Percentiles rank a stretch among this genome's conserved stretches.
Evolutionary conservation across 2,888 invertebrate genomes (phyloP).

Genomic region (Watsonalla cultraria): DNA sequence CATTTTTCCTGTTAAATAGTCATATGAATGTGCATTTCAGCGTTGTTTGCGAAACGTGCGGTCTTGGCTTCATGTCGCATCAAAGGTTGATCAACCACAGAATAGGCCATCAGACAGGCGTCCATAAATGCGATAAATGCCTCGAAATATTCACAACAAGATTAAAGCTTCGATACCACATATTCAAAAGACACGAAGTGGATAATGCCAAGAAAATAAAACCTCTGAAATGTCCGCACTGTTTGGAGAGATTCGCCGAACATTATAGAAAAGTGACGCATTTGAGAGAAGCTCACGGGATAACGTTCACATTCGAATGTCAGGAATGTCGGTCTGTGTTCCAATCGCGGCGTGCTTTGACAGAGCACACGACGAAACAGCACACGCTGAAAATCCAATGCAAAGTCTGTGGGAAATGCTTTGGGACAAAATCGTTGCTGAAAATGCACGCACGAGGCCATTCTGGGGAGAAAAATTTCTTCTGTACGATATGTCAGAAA

Average conservation of each 20-base stretch:
- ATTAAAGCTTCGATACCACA: constrained; percentile 59
- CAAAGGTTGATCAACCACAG: constrained; percentile 61
- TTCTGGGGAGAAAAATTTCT: constrained; percentile 63
- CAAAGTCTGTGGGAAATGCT: constrained; percentile 62
- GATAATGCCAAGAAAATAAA: constrained; percentile 55
- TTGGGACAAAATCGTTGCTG: constrained; percentile 55
- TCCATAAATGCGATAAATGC: constrained; percentile 61
- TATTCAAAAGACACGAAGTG: constrained; percentile 60
- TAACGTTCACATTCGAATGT: constrained; percentile 62
- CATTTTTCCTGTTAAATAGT: constrained; percentile 61
- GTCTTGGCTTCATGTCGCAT: constrained; percentile 66
- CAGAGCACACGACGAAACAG: constrained; percentile 62
- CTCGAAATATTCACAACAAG: constrained; percentile 59
- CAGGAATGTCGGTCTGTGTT: constrained; percentile 51
- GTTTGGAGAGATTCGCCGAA: constrained; percentile 63
- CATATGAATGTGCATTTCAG: constrained; percentile 71
- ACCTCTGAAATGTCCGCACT: constrained; percentile 66
- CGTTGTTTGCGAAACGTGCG: constrained; percentile 69
- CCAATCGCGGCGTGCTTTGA: constrained; percentile 57
- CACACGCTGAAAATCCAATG: constrained; percentile 67
- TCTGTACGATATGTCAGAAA: constrained; percentile 58
- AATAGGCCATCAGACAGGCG: constrained; percentile 61
- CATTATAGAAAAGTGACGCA: constrained; percentile 71
- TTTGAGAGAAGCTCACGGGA: constrained; percentile 60
- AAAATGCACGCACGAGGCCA: constrained; percentile 66